Evolutionary conservation across 1,140 invertebrate genomes (phyloP).

Genomic region (Lepeophtheirus salmonis): DNA sequence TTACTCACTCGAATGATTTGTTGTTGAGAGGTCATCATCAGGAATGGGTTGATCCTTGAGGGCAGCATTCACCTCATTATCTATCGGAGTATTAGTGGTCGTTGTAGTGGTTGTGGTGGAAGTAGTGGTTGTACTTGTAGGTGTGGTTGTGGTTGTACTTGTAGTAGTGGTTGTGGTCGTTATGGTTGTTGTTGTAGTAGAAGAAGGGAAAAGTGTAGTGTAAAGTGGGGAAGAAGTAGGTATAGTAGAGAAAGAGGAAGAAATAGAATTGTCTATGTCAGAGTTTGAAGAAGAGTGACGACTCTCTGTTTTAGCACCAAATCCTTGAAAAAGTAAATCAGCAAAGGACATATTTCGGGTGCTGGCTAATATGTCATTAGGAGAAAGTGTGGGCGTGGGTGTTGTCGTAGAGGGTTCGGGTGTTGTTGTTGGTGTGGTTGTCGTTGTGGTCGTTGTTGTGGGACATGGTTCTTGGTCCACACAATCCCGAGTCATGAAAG

Average conservation of each 20-base stretch:
- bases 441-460: background rate
- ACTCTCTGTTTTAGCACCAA: too few relatives aligned
- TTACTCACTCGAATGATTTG: too few relatives aligned
- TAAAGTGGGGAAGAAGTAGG: background rate
- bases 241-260: background rate
- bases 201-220: background rate
- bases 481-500: background rate
- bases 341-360: background rate
- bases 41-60: background rate
- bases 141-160: background rate
- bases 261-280: background rate
- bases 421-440: background rate
- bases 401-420: background rate
- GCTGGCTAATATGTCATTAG: background rate
- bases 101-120: constrained; percentile 8
- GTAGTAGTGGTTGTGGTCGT: constrained; percentile 4
- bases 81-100: too few relatives aligned
- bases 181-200: background rate
- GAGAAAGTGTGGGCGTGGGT: background rate
- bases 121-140: constrained; percentile 3
- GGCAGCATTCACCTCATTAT: background rate
- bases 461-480: constrained; percentile 1
- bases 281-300: too few relatives aligned
- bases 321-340: background rate
- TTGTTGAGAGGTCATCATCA: too few relatives aligned